phyloP scores from a whole-genome alignment of 2,113 vertebrate species.

The Triplophysa siluroides region DNA sequence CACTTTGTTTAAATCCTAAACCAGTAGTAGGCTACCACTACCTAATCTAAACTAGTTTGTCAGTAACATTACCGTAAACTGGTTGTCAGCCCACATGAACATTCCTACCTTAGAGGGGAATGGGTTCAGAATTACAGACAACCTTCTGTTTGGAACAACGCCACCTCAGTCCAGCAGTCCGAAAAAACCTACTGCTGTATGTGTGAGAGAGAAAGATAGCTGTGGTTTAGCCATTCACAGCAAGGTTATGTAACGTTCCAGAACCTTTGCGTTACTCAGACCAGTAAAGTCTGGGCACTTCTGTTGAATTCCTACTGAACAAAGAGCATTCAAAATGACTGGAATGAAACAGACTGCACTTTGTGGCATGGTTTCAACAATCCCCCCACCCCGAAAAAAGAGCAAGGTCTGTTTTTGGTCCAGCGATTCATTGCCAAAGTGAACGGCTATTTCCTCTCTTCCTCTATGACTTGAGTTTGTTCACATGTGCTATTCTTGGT shows the following conservation, averaged over 20 bases:
- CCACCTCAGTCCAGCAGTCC: not conserved
- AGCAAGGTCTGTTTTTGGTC: constrained; percentile 12
- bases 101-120: constrained; percentile 22
- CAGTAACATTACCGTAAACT: constrained; percentile 5
- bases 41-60: constrained; percentile 26
- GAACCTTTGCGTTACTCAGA: constrained; percentile 37
- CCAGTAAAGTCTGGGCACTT: constrained; percentile 23
- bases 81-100: constrained; percentile 17
- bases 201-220: not conserved
- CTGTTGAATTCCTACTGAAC: constrained; percentile 24
- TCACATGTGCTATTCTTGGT: constrained; percentile 26
- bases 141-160: constrained; percentile 37
- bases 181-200: constrained; percentile 17
- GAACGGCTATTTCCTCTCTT: constrained; percentile 15
- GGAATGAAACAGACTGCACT: constrained; percentile 40
- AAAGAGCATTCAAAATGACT: constrained; percentile 38
- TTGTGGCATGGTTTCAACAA: constrained; percentile 33
- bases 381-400: constrained; percentile 5
- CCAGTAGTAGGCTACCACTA: not conserved
- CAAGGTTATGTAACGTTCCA: constrained; percentile 42
- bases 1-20: not conserved
- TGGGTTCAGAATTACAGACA: constrained; percentile 34
- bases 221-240: constrained; percentile 8
- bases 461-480: constrained; percentile 15
- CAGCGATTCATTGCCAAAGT: constrained; percentile 29